Base-by-base conservation (phyloP, 2,888 invertebrate species). In the Eilema depressum region DNA sequence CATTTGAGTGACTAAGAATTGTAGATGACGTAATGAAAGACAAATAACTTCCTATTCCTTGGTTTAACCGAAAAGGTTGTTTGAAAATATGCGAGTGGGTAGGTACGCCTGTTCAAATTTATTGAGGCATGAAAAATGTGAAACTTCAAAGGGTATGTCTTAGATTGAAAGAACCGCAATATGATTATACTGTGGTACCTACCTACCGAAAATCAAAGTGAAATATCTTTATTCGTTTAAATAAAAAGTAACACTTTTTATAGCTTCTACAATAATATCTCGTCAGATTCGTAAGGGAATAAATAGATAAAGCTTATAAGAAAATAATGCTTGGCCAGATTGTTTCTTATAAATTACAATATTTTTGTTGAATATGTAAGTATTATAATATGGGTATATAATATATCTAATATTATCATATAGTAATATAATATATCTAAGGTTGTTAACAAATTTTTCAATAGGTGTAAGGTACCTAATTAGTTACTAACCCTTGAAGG, bases 41-140 rank as follows among this genome's bases (percentile, higher is more conserved):
- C n/a, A n/a, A 53, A 53, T 53, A 53, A 53, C 53, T 53, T 53
- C 53, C 53, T 53, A 53, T 53, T 53, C 53, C 53, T 53, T 53
- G 53, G n/a, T 53, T n/a, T n/a, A 20, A 53, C n/a, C n/a, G 10
- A 53, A n/a, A n/a, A n/a, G n/a, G n/a, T 53, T 53, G 53, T 53
- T 53, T 53, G 53, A 53, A 53, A 53, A 53, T 53, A 53, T 53
- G 20, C 20, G 47, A 47, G 47, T 33, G 8, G 33, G 33, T 37
- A 12, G 12, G 33, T 53, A 53, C 10, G n/a, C 53, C 5, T 53
- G 53, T 53, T 53, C 53, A 53, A 53, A 53, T 53, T 53, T 53
- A 53, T 53, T 53, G n/a, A 53, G n/a, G n/a, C 53, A 20, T 53
- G n/a, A 53, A 53, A 53, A 53, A 53, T 53, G 53, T 53, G 53